These are phyloP conservation scores for Cercopithecus mona DNA, from an alignment of 2,113 vertebrate species.

Conservation along the genomic window DNA sequence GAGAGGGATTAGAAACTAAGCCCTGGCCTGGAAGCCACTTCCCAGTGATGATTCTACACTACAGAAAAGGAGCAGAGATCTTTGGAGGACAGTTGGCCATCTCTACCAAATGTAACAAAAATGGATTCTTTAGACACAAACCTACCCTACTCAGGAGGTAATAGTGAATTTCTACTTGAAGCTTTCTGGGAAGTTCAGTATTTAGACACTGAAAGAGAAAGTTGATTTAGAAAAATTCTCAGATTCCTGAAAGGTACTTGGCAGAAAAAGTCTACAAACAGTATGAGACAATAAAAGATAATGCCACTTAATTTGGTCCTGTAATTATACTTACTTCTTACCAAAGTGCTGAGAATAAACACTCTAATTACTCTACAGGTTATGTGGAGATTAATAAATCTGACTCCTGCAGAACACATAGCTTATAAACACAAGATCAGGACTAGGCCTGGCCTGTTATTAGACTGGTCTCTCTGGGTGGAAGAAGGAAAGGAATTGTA, in stretches of 20 bases:
- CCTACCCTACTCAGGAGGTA: background rate
- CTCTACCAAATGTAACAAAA: background rate
- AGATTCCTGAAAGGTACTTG: slow-evolving; percentile 55
- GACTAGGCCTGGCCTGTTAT: slow-evolving; percentile 21
- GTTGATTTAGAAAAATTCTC: background rate
- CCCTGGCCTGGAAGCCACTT: background rate
- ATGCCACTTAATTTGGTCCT: slow-evolving; percentile 75
- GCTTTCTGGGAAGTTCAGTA: background rate
- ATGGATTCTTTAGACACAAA: background rate
- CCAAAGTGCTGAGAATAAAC: slow-evolving; percentile 73
- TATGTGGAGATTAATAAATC: slow-evolving; percentile 75
- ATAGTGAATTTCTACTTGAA: background rate
- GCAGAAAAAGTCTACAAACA: slow-evolving; percentile 48
- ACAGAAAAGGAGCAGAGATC: background rate
- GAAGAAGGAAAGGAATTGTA: background rate
- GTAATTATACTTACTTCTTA: slow-evolving; percentile 75
- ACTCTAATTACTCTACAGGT: slow-evolving; percentile 77
- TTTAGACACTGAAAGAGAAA: background rate
- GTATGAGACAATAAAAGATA: slow-evolving; percentile 73
- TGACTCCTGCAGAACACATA: slow-evolving; percentile 53
- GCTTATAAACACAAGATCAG: slow-evolving; percentile 61
- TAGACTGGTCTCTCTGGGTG: slow-evolving; percentile 41
- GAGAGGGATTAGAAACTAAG: background rate
- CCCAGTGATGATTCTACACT: background rate
- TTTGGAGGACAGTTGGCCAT: background rate